Evolutionary conservation across 2,888 invertebrate species (phyloP), one percentile per base, ranked within the genome.

Genomic region (Acanthoscelides obtectus): DNA sequence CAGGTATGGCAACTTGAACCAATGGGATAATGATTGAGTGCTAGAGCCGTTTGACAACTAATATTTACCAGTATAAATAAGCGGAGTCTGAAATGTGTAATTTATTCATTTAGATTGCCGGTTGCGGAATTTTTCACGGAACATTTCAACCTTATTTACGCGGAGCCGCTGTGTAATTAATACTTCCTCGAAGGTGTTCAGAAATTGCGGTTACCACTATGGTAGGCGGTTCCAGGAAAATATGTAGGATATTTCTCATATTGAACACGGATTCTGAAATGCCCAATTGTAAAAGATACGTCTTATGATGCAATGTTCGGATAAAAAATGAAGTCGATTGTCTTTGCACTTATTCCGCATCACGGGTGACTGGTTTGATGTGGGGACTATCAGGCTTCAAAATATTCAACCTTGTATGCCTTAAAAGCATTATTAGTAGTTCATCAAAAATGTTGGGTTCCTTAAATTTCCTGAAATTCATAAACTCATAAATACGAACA

Each of bases 141-240:
- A 45, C 45, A 45, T 45, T 45, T 45, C 45, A 73, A 74, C 71
- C 75, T 72, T 76, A 76, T 78, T 77, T 77, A 74, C 68, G 70
- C 71, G 75, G 72, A 70, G 73, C 69, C 74, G 74, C 70, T 76
- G 79, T 78, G 79, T 79, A 78, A 79, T 78, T 78, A 78, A 77
- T 78, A 78, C 78, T 79, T 75, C 69, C 71, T 73, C 78, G 77
- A 77, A 77, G 74, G 75, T 75, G 45, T 45, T 45, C 45, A 45
- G 45, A 45, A 45, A 45, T 45, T 45, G 45, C 45, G 12, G 45
- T 12, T 45, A 12, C 12, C 3, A 45, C 45, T 45, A 45, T 12
- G 45, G 45, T 1, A 45, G 45, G 45, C 17, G 45, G 6, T 45
- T 45, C 45, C 12, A 12, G 45, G 45, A 45, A 45, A 45, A 45